Conservation (phyloP, 2,797 vertebrate genomes). For the Pseudochirops cupreus region DNA sequence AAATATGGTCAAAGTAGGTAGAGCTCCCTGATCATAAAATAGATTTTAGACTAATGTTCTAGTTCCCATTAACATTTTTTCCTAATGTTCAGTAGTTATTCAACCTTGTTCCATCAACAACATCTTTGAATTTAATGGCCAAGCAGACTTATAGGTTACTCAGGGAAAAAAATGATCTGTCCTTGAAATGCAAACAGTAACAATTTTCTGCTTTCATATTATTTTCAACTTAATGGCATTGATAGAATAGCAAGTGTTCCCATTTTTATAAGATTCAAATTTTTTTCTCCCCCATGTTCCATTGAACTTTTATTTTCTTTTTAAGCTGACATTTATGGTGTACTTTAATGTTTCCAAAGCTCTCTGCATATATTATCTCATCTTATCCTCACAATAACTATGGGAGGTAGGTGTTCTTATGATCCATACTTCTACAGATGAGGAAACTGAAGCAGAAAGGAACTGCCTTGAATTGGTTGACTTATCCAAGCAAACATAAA, state of each 20-base stretch:
- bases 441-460: not conserved
- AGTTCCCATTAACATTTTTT: slow-evolving; percentile 21
- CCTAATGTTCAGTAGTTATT: not conserved
- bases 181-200: slow-evolving; percentile 27
- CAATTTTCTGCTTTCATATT: slow-evolving; percentile 32
- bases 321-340: not conserved
- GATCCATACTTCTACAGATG: not conserved
- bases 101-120: not conserved
- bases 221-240: slow-evolving; percentile 46
- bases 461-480: not conserved
- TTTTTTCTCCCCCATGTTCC: not conserved
- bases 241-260: not conserved
- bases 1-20: not conserved
- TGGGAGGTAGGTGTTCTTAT: not conserved
- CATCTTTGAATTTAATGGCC: slow-evolving; percentile 7
- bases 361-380: not conserved
- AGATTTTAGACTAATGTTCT: not conserved
- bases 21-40: not conserved
- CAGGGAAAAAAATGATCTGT: slow-evolving; percentile 40
- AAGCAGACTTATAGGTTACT: not conserved
- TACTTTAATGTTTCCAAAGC: not conserved
- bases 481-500: not conserved
- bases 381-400: not conserved
- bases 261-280: not conserved
- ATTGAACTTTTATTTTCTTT: not conserved